Conservation (phyloP, 2,888 invertebrate species). For the Drosophila buzzatii region DNA sequence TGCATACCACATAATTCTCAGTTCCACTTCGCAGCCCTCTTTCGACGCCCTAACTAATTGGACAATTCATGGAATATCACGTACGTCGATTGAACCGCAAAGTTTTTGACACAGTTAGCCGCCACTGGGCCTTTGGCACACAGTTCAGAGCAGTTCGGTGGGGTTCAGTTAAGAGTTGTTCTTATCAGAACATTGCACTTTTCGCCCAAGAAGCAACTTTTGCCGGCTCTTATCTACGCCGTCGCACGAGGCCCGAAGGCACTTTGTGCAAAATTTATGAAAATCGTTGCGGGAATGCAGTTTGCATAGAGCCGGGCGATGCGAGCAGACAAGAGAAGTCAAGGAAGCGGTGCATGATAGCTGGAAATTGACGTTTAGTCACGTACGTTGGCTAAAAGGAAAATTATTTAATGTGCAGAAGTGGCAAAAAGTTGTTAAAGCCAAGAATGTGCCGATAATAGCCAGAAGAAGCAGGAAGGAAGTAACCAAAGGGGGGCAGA, state of each 20-base stretch:
- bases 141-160: conserved; percentile 23
- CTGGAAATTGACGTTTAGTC: conserved; percentile 78
- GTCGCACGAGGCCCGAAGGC: conserved; percentile 54
- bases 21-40: background rate
- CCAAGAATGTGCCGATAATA: conserved; percentile 43
- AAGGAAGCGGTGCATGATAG: conserved; percentile 7
- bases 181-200: conserved; percentile 77
- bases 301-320: conserved; percentile 37
- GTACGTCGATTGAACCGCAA: conserved; percentile 46
- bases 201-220: conserved; percentile 55
- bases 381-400: conserved; percentile 71
- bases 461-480: conserved; percentile 25
- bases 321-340: conserved; percentile 3
- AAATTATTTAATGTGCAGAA: conserved; percentile 80
- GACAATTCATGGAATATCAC: conserved; percentile 49
- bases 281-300: conserved; percentile 72
- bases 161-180: conserved; percentile 41
- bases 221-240: conserved; percentile 60
- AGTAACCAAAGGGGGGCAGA: conserved; percentile 3
- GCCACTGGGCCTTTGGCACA: conserved; percentile 54
- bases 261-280: conserved; percentile 66
- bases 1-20: conserved; percentile 22
- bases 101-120: conserved; percentile 76
- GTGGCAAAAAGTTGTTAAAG: conserved; percentile 68
- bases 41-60: conserved; percentile 38